These are phyloP conservation scores for Polyommatus icarus DNA, from an alignment of 2,888 invertebrate species.

Conservation along the genomic window DNA sequence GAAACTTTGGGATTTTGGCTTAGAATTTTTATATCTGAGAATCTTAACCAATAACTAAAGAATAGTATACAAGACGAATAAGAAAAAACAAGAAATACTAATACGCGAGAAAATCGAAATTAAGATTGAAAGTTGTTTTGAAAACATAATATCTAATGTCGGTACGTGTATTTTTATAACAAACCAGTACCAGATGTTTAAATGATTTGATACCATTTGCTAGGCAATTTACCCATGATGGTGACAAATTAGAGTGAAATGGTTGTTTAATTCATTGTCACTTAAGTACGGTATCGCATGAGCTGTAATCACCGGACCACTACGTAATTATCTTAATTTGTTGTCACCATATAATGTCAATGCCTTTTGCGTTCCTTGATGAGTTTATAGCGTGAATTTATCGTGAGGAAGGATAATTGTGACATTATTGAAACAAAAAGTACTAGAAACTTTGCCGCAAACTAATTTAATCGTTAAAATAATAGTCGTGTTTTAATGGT, in stretches of 20 bases:
- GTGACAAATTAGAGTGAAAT: conserved; percentile 21
- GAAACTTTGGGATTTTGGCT: not conserved
- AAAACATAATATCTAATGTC: not conserved
- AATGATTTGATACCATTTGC: conserved; percentile 27
- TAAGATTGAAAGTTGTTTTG: not conserved
- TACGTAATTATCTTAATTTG: conserved; percentile 46
- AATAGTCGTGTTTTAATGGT: conserved; percentile 12
- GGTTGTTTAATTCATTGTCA: conserved; percentile 30
- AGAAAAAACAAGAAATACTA: not conserved
- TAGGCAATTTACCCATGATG: conserved; percentile 24
- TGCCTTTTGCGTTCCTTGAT: conserved; percentile 24
- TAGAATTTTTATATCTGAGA: not conserved
- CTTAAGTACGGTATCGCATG: conserved; percentile 30
- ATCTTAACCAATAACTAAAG: not conserved
- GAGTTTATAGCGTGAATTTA: conserved; percentile 24
- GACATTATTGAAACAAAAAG: conserved; percentile 23
- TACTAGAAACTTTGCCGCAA: not conserved
- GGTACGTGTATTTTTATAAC: not conserved
- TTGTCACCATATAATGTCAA: conserved; percentile 40
- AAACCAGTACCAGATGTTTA: conserved; percentile 17
- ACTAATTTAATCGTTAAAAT: not conserved
- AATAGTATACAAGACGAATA: not conserved
- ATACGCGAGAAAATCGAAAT: not conserved
- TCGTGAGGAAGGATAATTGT: conserved; percentile 24
- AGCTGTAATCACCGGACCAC: conserved; percentile 39